These are phyloP conservation scores for Onychomys torridus DNA, from an alignment of 2,797 vertebrate genomes.

Conservation along the genomic window DNA sequence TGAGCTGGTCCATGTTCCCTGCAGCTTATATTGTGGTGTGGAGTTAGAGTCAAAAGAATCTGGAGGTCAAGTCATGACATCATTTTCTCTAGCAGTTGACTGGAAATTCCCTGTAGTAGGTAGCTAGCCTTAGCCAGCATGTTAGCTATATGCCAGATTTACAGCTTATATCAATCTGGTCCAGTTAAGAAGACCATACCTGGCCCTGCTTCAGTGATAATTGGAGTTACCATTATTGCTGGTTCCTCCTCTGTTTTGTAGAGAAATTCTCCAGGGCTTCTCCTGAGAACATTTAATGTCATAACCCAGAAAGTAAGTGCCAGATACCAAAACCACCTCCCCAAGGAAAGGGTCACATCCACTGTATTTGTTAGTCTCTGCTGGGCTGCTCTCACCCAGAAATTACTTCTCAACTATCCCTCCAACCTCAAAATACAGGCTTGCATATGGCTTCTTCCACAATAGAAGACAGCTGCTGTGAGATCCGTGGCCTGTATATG, in stretches of 20 bases:
- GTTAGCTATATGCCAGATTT: slow-evolving; percentile 32
- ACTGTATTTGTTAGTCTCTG: not conserved
- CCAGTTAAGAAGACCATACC: not conserved
- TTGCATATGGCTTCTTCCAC: not conserved
- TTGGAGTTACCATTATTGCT: not conserved
- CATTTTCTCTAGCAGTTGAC: slow-evolving; percentile 19
- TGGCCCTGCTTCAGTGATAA: not conserved
- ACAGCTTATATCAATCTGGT: not conserved
- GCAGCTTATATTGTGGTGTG: not conserved
- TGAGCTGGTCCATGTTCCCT: not conserved
- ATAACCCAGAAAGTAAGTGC: not conserved
- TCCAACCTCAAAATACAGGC: not conserved
- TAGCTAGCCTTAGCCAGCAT: not conserved
- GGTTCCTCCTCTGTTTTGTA: not conserved
- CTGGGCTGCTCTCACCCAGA: not conserved
- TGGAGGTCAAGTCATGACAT: not conserved
- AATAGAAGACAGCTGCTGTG: not conserved
- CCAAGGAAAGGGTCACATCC: not conserved
- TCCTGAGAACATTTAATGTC: not conserved
- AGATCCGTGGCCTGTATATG: not conserved
- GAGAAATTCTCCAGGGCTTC: not conserved
- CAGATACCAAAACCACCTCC: not conserved
- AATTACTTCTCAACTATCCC: not conserved
- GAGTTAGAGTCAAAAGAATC: not conserved
- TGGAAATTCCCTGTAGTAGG: slow-evolving; percentile 12